These are phyloP conservation scores for Paedocypris sp. DNA, from an alignment of 2,113 vertebrate species.

Conservation along the genomic window DNA sequence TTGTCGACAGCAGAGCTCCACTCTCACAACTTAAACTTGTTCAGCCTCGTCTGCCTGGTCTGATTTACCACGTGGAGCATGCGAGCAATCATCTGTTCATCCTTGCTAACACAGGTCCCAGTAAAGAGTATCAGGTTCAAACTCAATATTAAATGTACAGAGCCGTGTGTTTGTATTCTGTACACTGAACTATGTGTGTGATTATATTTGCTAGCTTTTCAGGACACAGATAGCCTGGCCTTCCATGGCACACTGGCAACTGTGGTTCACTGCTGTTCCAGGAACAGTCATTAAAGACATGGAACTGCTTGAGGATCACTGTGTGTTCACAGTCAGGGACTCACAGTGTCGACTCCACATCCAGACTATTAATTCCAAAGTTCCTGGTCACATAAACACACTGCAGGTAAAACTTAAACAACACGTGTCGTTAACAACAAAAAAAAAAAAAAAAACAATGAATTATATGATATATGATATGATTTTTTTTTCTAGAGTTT, in stretches of 20 bases:
- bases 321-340: slow-evolving; percentile 65
- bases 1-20: slow-evolving; percentile 62
- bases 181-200: neutral
- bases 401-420: too few species aligned
- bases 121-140: slow-evolving; percentile 76
- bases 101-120: slow-evolving; percentile 75
- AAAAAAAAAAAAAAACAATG: neutral
- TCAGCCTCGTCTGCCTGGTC: slow-evolving; percentile 64
- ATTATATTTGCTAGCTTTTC: slow-evolving; percentile 62
- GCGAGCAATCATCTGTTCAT: slow-evolving; percentile 69
- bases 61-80: slow-evolving; percentile 85
- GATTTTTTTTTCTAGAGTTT: too few species aligned
- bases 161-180: too few species aligned
- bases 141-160: neutral
- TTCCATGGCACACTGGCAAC: slow-evolving; percentile 67
- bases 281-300: slow-evolving; percentile 74
- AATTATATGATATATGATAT: neutral
- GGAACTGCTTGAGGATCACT: slow-evolving; percentile 78
- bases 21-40: slow-evolving; percentile 65
- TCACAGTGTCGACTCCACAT: slow-evolving; percentile 59
- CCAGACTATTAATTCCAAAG: slow-evolving; percentile 63
- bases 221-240: slow-evolving; percentile 62
- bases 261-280: slow-evolving; percentile 61
- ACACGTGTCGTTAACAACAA: slow-evolving; percentile 45
- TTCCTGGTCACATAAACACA: slow-evolving; percentile 50